Base-by-base conservation (phyloP, 2,113 vertebrate genomes). In the Corythornis vintsioides region DNA sequence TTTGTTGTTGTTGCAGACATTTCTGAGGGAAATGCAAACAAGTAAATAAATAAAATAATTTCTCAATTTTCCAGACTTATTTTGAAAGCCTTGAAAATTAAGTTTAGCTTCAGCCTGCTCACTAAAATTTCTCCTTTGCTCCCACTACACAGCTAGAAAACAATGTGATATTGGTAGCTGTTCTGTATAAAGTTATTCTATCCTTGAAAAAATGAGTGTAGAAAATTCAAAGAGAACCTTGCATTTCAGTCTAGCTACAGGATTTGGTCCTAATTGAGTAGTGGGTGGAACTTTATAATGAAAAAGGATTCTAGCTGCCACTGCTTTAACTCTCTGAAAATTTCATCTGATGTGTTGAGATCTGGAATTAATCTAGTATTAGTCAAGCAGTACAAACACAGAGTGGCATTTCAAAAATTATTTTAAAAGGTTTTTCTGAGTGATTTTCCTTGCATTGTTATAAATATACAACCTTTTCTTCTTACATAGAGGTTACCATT, bases 171-270 rank as follows among this genome's bases (percentile, higher is more conserved):
- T 59, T 67, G 84, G 83, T 79, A 85, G 26, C 21, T 72, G 11
- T 67, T 53, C 47, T 3, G 0, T 79, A 66, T 55, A 85, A 93
- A 82, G 31, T 50, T 75, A 33, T 75, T 90, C 69, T 93, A 59
- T 87, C 71, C 52, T 83, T 77, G 52, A 31, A 83, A 38, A 89
- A 87, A 83, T 74, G 60, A 89, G 38, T 8, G 0, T 65, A 90
- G 26, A 80, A 93, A 90, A 95, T 93, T 93, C 26, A 80, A 94
- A 92, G 89, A n/a, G 43, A 89, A 60, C 10, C n/a, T 88, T 89
- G 53, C 67, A 64, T 20, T 77, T 67, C 56, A 66, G 35, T 48
- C 48, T 85, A 83, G 77, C 38, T 76, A 45, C 22, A 85, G 38
- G 75, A 92, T 93, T 94, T 92, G 56, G 13, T 79, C 45, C 38